phyloP scores from a whole-genome alignment of 2,113 vertebrate species.

The Callipepla californica region DNA sequence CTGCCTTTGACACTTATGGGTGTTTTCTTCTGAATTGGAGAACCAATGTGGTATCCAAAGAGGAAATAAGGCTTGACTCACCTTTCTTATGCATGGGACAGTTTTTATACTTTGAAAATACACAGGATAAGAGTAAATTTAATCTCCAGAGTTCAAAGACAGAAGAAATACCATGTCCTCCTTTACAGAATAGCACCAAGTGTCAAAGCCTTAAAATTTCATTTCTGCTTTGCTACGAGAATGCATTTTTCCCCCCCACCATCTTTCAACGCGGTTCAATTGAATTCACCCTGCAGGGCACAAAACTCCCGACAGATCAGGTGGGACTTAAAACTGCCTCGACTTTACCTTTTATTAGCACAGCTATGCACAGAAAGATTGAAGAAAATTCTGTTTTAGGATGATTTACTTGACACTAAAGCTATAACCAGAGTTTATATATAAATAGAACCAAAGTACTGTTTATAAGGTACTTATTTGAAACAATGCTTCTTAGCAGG shows the following conservation, averaged over 20 bases:
- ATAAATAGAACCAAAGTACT: background rate
- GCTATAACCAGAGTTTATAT: background rate
- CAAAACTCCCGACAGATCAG: slow-evolving; percentile 4
- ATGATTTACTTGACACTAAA: background rate
- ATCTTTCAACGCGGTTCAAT: background rate
- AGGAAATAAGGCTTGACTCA: background rate
- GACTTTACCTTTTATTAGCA: slow-evolving; percentile 13
- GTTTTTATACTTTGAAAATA: background rate
- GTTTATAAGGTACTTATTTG: slow-evolving; percentile 29
- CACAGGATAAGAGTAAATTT: background rate
- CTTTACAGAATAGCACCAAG: background rate
- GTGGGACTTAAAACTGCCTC: background rate
- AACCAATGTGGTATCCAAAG: background rate
- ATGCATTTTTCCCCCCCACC: background rate
- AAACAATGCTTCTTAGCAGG: background rate
- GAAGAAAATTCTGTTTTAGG: background rate
- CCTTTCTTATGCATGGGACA: background rate
- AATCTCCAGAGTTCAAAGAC: background rate
- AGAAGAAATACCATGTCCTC: background rate
- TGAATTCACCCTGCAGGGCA: background rate
- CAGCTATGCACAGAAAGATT: background rate
- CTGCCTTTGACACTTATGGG: background rate
- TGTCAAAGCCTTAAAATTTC: background rate
- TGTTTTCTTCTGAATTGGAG: background rate
- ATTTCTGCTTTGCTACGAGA: background rate